These are phyloP conservation scores for Amyelois transitella DNA, from an alignment of 1,140 invertebrate species.

Conservation along the genomic window DNA sequence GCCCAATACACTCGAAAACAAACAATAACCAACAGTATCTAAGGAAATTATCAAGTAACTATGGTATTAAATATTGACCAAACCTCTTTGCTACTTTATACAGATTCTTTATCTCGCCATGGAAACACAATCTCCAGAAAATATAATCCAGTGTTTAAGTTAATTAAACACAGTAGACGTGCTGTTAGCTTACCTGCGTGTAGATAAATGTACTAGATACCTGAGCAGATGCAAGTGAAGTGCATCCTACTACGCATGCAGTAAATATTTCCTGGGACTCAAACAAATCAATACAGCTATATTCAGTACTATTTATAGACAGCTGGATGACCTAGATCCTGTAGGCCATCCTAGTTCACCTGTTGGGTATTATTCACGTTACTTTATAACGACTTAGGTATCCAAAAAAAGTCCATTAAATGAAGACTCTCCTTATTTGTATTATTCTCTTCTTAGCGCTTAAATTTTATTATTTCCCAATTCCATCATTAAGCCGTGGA, in stretches of 20 bases:
- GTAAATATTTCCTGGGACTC: neutral
- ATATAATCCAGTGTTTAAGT: neutral
- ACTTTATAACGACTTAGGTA: too few species aligned
- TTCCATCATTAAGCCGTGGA: too few species aligned
- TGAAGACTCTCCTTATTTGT: too few species aligned
- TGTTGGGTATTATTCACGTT: neutral
- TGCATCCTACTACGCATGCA: neutral
- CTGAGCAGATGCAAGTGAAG: neutral
- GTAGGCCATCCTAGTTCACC: neutral
- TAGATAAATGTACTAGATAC: neutral
- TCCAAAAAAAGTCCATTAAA: too few species aligned
- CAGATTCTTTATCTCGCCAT: neutral
- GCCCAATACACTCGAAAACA: constrained; percentile 30
- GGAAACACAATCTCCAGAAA: neutral
- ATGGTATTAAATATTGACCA: neutral
- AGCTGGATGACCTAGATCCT: neutral
- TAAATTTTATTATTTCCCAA: too few species aligned
- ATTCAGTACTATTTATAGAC: neutral
- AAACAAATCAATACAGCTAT: neutral
- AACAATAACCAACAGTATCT: constrained; percentile 9
- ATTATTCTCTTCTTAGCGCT: too few species aligned
- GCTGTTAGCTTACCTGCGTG: neutral
- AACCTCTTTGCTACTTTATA: neutral
- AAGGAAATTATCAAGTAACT: neutral
- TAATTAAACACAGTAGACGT: neutral